These are phyloP conservation scores for Platypus cylindrus DNA, from an alignment of 2,888 invertebrate genomes.

Conservation along the genomic window DNA sequence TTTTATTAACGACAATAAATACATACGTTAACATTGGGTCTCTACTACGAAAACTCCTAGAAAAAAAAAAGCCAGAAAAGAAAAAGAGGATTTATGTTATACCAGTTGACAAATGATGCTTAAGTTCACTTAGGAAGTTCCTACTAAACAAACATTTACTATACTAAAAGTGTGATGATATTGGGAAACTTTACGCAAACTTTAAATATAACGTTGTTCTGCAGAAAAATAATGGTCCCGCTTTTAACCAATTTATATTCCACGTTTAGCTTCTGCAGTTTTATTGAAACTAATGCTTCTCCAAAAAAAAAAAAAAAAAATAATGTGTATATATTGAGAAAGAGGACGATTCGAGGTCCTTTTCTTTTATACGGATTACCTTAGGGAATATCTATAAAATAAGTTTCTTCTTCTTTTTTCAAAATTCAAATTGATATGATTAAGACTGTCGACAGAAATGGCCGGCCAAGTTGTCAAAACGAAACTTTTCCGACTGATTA, in stretches of 20 bases:
- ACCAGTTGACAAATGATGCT: constrained; percentile 32
- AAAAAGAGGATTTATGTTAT: constrained; percentile 33
- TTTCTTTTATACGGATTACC: constrained; percentile 6
- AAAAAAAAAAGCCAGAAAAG: too few relatives aligned
- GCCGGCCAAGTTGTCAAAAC: too few relatives aligned
- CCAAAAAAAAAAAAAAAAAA: constrained; percentile 7
- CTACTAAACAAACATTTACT: constrained; percentile 21
- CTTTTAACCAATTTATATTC: constrained; percentile 18
- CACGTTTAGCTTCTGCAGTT: constrained; percentile 11
- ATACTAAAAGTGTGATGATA: constrained; percentile 25
- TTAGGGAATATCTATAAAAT: constrained; percentile 8
- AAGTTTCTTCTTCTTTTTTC: constrained; percentile 3
- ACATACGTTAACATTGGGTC: too few relatives aligned
- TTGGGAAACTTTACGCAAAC: constrained; percentile 23
- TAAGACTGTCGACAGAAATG: too few relatives aligned
- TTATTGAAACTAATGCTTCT: constrained; percentile 15
- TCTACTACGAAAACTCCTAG: too few relatives aligned
- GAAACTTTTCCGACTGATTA: too few relatives aligned
- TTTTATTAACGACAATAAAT: too few relatives aligned
- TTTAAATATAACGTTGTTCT: constrained; percentile 21
- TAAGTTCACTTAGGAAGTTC: constrained; percentile 26
- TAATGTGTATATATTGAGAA: too few relatives aligned
- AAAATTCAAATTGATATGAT: too few relatives aligned
- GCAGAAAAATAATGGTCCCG: constrained; percentile 21
- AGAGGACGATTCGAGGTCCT: too few relatives aligned